Evolutionary conservation across 2,113 vertebrate genomes (phyloP), one percentile per base, ranked within the genome.

Genomic region (Murina feae): DNA sequence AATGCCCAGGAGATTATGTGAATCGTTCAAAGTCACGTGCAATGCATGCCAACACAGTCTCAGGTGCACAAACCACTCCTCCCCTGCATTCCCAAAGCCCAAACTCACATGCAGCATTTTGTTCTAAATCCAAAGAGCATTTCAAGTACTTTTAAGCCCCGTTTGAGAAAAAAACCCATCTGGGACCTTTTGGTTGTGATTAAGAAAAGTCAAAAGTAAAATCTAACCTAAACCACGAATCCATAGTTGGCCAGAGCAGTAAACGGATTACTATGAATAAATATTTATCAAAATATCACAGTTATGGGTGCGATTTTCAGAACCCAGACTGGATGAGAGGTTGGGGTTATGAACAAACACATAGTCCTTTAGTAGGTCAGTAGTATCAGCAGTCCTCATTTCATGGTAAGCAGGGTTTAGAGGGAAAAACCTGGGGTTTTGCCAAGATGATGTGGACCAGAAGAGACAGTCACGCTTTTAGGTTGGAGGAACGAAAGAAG

Each of bases 331-430:
- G 71, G 28, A 18, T 83, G 21, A 20, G 86, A 96, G 93, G 78
- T 71, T 11, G 13, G 30, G 58, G 55, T 96, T 69, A 92, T 93
- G 88, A 81, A 86, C 42, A 91, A 93, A 96, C 0, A 1, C 83
- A 80, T n/a, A 80, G 69, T 79, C 68, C n/a, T 92, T 97, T 93
- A 96, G 94, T 96, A 39, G 32, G 92, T 98, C 97, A 98, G 96
- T 97, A 92, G 75, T 6, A 91, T 88, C 93, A 58, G 68, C 85
- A 96, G 84, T 95, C 96, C 95, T 97, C 96, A 79, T 90, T 90
- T 96, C 90, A 55, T n/a, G 60, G 85, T 23, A 90, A 0, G 8
- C n/a, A 92, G 94, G 51, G 21, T 96, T 96, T 96, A 95, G 23
- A 74, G 16, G 20, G 37, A 63, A 5, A 42, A 10, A 0, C 12